phyloP scores from a whole-genome alignment of 2,888 invertebrate species.

The Hypercompe scribonia region DNA sequence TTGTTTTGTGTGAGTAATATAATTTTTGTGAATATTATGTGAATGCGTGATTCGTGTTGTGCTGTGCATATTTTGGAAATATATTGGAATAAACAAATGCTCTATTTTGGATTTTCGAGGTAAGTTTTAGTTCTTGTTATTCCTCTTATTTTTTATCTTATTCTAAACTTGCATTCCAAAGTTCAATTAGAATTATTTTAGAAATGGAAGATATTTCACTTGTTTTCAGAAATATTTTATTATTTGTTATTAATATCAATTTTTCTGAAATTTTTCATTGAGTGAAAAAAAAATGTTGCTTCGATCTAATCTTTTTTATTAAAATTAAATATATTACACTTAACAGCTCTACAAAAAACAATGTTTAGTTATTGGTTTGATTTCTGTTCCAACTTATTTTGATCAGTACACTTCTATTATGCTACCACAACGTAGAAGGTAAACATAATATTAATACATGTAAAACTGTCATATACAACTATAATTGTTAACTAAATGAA shows the following conservation, averaged over 20 bases:
- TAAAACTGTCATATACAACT: conserved; percentile 6
- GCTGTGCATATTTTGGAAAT: conserved; percentile 61
- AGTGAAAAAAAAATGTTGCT: background rate
- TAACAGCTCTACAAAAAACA: too few species aligned
- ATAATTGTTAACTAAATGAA: conserved; percentile 30
- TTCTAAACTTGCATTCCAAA: background rate
- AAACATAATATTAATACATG: conserved; percentile 1
- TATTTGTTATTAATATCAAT: too few species aligned
- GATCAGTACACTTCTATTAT: background rate
- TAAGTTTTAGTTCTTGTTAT: conserved; percentile 35
- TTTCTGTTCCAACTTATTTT: background rate
- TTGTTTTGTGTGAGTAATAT: conserved; percentile 63
- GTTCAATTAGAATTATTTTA: background rate
- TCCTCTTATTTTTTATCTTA: conserved; percentile 2
- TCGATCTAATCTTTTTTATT: background rate
- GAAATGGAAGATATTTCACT: background rate
- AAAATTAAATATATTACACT: background rate
- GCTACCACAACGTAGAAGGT: background rate
- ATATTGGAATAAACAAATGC: conserved; percentile 53
- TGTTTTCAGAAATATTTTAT: background rate
- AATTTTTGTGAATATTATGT: conserved; percentile 65
- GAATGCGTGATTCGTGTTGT: conserved; percentile 62
- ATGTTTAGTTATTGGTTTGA: background rate
- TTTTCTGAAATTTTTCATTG: background rate
- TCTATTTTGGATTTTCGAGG: conserved; percentile 39